Base-by-base conservation (phyloP, 2,113 vertebrate species). In the Phoxinus phoxinus region DNA sequence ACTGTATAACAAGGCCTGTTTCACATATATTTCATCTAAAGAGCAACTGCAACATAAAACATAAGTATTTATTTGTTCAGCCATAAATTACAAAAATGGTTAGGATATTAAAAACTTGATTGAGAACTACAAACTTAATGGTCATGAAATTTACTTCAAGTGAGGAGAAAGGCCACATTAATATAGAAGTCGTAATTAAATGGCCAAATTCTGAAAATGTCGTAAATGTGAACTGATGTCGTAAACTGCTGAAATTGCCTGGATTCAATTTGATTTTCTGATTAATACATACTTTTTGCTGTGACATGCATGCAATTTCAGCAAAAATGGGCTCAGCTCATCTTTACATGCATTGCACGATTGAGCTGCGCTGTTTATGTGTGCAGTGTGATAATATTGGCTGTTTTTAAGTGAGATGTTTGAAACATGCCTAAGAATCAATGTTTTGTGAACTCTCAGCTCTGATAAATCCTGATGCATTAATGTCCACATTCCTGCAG, bases 401-500 rank as follows among this genome's bases (percentile, higher is more conserved):
- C 53, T 56, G 7, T 56, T 51, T 48, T 51, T 51, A 51, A 51
- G 13, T 51, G 48, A 51, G 13, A 51, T 17, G 3, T 59, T 59
- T 63, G 11, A 27, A 63, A 63, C 12, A 11, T 27, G 12, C 25
- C 10, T 12, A 63, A 27, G 61, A 30, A 65, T 27, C 13, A 65
- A 30, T 27, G 23, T 65, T 56, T 56, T 56, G 53, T 56, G 53
- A 56, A 56, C 53, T 56, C 7, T 8, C 19, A 56, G 53, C 19
- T 23, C 6, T 23, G 53, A 23, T 56, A 3, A 56, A 23, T 56
- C 7, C 23, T 56, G 19, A 23, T 56, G 19, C 53, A 23, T 56
- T 56, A 30, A 51, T 8, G 3, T 51, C n/a, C 3, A 9, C n/a
- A 56, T 84, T 19, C 81, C 48, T 53, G 71, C 91, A 95, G 94